Evolutionary conservation across 2,797 vertebrate genomes (phyloP), one percentile per base, ranked within the genome.

Genomic region (Lutjanus campechanus): DNA sequence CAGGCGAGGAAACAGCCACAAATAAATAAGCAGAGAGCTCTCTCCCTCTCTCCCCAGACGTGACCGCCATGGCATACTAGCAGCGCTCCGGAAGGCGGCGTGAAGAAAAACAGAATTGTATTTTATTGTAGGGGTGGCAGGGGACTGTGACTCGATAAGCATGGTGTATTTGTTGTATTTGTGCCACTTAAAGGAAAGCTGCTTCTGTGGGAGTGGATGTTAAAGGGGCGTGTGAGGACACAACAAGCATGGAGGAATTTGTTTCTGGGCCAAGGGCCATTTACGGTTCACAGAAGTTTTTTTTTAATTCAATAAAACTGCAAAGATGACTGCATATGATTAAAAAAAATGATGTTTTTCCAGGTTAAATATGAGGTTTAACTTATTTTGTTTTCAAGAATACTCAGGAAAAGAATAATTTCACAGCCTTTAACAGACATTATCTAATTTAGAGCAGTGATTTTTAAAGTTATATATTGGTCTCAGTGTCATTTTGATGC

Each of bases 1-100:
- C 93, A 94, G 93, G 87, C 85, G 91, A 93, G 90, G 91, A 94
- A 94, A 94, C 91, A 91, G 92, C 88, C 91, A 90, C 93, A 95
- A 95, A 95, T 95, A 95, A 95, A 95, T 94, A 94, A 91, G 91
- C 86, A 81, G 83, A 84, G 89, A 77, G 87, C 83, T 85, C 88
- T 72, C 69, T 71, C 70, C 40, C 66, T 41, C 64, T 70, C 90
- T 79, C 91, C 77, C 82, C 86, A 88, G 92, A 94, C 91, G 91
- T 94, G 93, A 93, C 91, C 91, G 81, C 91, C 90, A 90, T 93
- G 91, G 87, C 90, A 89, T 88, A 91, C 88, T 25, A 90, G 92
- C 85, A 73, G 29, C 29, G 29, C 76, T 84, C 69, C 75, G 85
- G 62, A 88, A 92, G 87, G 16, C 75, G 29, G 87, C 79, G 89